Conservation (phyloP, 2,797 vertebrate species). For the Xenopus petersii region DNA sequence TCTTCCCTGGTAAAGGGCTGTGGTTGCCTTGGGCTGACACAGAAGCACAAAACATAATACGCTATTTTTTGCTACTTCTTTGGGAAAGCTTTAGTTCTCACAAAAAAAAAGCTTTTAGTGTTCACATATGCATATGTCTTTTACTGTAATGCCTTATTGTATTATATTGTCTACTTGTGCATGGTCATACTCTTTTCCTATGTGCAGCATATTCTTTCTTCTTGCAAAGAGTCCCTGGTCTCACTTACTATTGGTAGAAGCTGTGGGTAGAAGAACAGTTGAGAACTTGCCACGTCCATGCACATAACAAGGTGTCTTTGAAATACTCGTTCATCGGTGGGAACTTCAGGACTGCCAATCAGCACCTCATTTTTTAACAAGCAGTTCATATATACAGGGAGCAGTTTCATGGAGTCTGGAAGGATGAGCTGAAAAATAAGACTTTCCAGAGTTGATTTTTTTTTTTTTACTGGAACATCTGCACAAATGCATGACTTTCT, state of each 20-base stretch:
- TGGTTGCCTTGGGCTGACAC: too few species aligned
- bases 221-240: neutral
- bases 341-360: slow-evolving; percentile 76
- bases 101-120: too few species aligned
- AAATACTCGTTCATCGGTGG: slow-evolving; percentile 80
- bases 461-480: neutral
- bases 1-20: too few species aligned
- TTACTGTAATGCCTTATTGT: too few species aligned
- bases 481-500: neutral
- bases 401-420: slow-evolving; percentile 92
- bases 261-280: slow-evolving; percentile 86
- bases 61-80: too few species aligned
- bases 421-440: slow-evolving; percentile 79
- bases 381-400: slow-evolving; percentile 92
- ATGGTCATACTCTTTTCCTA: too few species aligned
- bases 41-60: too few species aligned
- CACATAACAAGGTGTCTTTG: slow-evolving; percentile 78
- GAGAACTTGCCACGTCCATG: slow-evolving; percentile 88
- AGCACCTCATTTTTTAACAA: slow-evolving; percentile 84
- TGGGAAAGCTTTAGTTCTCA: too few species aligned
- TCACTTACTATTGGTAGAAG: slow-evolving; percentile 83
- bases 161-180: too few species aligned
- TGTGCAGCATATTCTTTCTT: too few species aligned
- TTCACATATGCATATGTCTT: too few species aligned
- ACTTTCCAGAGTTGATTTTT: neutral